Evolutionary conservation across 2,888 invertebrate species (phyloP).

Genomic region (Rutpela maculata): DNA sequence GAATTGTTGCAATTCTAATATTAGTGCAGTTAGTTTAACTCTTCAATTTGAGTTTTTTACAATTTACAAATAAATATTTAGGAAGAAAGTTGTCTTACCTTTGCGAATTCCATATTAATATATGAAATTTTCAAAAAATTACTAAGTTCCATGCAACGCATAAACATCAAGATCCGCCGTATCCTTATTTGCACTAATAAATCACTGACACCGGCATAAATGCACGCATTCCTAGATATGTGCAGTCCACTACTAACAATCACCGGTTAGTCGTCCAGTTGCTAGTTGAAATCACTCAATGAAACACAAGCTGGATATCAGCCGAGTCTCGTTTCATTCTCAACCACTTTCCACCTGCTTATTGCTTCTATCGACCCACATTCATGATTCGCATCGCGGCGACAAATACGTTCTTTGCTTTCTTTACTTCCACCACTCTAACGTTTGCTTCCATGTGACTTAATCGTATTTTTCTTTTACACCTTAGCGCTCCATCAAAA

Average conservation of each 20-base stretch:
- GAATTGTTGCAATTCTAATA: too few relatives aligned
- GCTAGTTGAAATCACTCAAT: slow-evolving; percentile 56
- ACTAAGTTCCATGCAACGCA: background rate
- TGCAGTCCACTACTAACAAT: background rate
- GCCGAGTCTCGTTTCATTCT: slow-evolving; percentile 26
- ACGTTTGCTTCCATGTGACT: background rate
- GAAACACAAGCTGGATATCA: slow-evolving; percentile 54
- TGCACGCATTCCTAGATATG: slow-evolving; percentile 1
- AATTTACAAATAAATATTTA: too few relatives aligned
- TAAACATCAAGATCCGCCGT: background rate
- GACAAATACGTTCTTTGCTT: slow-evolving; percentile 14
- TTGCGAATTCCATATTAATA: background rate
- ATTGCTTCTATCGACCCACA: slow-evolving; percentile 59
- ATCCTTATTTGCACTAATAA: slow-evolving; percentile 13
- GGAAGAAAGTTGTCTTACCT: background rate
- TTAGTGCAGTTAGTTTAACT: too few relatives aligned
- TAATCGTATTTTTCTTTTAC: background rate
- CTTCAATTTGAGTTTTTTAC: too few relatives aligned
- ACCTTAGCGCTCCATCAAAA: too few relatives aligned
- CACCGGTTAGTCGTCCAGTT: slow-evolving; percentile 30
- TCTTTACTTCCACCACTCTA: background rate
- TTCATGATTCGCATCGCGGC: slow-evolving; percentile 43
- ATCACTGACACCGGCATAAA: slow-evolving; percentile 22
- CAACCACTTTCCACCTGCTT: slow-evolving; percentile 62
- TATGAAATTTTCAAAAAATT: background rate